phyloP scores from a whole-genome alignment of 2,113 vertebrate genomes.

The Lonchura striata region DNA sequence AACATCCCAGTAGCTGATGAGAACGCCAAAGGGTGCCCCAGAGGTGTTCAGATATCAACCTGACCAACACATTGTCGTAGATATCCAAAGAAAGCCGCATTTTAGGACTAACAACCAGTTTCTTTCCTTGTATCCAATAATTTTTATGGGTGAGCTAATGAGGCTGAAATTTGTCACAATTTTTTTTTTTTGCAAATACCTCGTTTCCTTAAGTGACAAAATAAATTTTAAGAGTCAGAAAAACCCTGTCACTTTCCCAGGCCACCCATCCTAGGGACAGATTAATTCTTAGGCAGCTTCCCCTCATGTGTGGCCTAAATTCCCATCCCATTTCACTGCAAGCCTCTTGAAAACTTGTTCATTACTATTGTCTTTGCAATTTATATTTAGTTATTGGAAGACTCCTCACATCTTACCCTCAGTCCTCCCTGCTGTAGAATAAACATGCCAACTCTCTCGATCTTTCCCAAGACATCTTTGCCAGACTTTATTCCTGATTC shows the following conservation, averaged over 20 bases:
- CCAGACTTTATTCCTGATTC: background rate
- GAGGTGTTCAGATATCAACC: background rate
- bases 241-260: background rate
- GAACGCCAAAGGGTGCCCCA: background rate
- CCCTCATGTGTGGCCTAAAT: background rate
- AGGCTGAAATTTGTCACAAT: background rate
- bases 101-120: background rate
- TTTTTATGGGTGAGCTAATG: background rate
- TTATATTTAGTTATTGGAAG: background rate
- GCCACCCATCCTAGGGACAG: background rate
- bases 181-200: background rate
- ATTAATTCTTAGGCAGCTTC: background rate
- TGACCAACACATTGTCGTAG: background rate
- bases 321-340: background rate
- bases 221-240: background rate
- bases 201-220: background rate
- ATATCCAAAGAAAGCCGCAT: background rate
- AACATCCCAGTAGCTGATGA: rapidly evolving
- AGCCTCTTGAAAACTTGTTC: background rate
- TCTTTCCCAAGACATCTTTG: background rate
- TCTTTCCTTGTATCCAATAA: background rate
- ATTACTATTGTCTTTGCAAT: background rate
- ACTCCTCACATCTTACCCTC: background rate
- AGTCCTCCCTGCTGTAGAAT: background rate
- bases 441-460: background rate